phyloP scores from a whole-genome alignment of 2,113 vertebrate genomes.

The Calonectris borealis region DNA sequence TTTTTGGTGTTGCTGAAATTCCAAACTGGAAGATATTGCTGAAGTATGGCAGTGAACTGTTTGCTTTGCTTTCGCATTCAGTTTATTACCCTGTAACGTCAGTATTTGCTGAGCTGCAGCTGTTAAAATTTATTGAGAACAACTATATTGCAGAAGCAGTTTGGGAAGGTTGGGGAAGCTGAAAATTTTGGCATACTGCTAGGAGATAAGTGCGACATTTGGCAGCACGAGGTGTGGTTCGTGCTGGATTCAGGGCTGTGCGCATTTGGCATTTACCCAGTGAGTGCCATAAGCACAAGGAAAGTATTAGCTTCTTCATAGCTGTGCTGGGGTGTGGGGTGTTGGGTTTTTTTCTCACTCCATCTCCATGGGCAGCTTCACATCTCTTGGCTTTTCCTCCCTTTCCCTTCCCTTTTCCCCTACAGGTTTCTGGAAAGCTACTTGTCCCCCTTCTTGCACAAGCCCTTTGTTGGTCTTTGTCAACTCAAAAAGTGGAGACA shows the following conservation, averaged over 20 bases:
- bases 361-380: not conserved
- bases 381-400: not conserved
- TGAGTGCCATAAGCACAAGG: not conserved
- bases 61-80: not conserved
- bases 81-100: not conserved
- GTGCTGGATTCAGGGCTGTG: not conserved
- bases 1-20: not conserved
- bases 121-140: not conserved
- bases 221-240: not conserved
- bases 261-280: not conserved
- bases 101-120: not conserved
- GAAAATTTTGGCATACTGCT: not conserved
- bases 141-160: not conserved
- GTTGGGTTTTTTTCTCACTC: not conserved
- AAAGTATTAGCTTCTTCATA: not conserved
- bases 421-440: conserved; percentile 97
- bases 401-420: not conserved
- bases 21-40: not conserved
- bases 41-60: not conserved
- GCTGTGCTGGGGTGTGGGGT: not conserved
- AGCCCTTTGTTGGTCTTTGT: conserved; percentile 95
- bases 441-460: conserved; percentile 93
- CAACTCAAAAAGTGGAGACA: conserved; percentile 98
- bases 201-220: not conserved
- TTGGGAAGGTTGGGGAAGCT: not conserved